These are phyloP conservation scores for Cryptocheilus praepositus DNA, from an alignment of 2,888 invertebrate species.

Conservation along the genomic window DNA sequence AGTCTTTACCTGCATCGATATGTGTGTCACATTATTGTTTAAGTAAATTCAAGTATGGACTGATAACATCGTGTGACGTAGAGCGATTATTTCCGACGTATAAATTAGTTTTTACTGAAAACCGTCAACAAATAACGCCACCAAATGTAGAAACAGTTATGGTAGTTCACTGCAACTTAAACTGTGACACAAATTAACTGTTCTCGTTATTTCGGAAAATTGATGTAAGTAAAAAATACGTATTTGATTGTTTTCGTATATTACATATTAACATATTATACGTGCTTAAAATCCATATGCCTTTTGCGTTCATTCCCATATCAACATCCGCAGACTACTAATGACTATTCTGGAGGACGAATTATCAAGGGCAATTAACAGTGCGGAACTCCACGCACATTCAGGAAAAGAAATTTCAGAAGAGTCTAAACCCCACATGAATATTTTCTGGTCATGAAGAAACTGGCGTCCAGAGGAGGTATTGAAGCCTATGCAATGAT, in stretches of 20 bases:
- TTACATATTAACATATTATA: too few relatives aligned
- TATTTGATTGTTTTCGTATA: too few relatives aligned
- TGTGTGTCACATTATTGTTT: neutral
- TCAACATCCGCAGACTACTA: neutral
- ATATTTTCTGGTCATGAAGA: slow-evolving; percentile 22
- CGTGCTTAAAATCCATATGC: too few relatives aligned
- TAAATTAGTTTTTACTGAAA: neutral
- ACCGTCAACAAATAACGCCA: too few relatives aligned
- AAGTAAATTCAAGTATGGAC: slow-evolving; percentile 14
- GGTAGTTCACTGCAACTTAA: too few relatives aligned
- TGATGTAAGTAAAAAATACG: too few relatives aligned
- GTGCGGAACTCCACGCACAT: slow-evolving; percentile 20
- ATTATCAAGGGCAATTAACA: slow-evolving; percentile 12
- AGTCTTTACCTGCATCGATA: too few relatives aligned
- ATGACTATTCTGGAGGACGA: neutral
- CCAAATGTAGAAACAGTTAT: too few relatives aligned
- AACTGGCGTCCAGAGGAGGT: slow-evolving; percentile 25
- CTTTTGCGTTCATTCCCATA: too few relatives aligned
- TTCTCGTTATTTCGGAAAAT: too few relatives aligned
- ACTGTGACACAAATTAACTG: too few relatives aligned
- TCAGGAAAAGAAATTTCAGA: too few relatives aligned
- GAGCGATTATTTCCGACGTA: slow-evolving; percentile 12
- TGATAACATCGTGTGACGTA: slow-evolving; percentile 14
- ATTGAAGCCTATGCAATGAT: slow-evolving; percentile 29
- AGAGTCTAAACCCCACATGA: neutral